Percentiles rank a stretch among this genome's conserved stretches.
Evolutionary conservation across 1,140 invertebrate species (phyloP).

Genomic region (Platorchestia sp.): DNA sequence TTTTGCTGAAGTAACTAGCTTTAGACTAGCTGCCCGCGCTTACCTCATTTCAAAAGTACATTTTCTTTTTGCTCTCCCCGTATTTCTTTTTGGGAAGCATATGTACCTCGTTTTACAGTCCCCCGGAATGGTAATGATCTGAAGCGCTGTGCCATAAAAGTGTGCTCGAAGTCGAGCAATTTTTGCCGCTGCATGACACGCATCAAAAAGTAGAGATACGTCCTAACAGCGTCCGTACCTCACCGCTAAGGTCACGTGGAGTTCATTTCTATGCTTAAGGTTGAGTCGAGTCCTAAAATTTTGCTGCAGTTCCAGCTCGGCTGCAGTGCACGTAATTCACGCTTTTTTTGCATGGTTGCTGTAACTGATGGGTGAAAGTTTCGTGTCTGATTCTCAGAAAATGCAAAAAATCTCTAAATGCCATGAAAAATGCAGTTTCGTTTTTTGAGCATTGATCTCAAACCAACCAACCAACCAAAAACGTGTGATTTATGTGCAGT

Average conservation of each 20-base stretch:
- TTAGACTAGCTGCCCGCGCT: neutral
- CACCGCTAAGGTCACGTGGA: neutral
- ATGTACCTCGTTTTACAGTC: neutral
- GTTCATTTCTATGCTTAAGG: neutral
- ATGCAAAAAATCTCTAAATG: neutral
- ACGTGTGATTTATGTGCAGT: too few species aligned
- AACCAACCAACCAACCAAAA: too few species aligned
- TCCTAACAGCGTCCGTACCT: neutral
- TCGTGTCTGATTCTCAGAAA: neutral
- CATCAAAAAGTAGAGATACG: neutral
- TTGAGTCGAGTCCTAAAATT: neutral
- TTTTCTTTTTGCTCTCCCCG: neutral
- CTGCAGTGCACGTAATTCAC: neutral
- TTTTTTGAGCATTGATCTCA: neutral
- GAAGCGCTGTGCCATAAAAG: neutral
- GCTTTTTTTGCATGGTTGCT: neutral
- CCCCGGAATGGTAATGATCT: neutral
- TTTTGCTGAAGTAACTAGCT: too few species aligned
- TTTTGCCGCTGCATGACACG: neutral
- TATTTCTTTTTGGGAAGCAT: neutral
- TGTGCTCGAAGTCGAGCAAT: neutral
- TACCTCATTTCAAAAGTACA: too few species aligned
- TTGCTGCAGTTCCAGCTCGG: neutral
- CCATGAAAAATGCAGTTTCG: neutral
- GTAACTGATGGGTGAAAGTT: neutral